phyloP scores from a whole-genome alignment of 2,113 vertebrate species.

The Solea senegalensis region DNA sequence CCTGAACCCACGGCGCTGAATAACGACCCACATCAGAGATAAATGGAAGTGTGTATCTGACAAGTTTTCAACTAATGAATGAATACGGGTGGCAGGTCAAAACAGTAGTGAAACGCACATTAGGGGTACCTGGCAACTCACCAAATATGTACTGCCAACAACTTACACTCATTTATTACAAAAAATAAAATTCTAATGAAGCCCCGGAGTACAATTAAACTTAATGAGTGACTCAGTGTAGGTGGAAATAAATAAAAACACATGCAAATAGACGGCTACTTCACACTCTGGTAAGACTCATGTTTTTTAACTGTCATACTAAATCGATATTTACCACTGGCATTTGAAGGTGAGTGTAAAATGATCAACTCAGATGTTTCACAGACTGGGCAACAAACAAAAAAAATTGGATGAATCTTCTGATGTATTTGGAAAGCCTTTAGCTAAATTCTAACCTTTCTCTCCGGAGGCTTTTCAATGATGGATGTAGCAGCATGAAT shows the following conservation, averaged over 20 bases:
- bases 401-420: constrained; percentile 16
- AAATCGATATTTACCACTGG: constrained; percentile 22
- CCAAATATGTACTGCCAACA: not conserved
- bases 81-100: constrained; percentile 19
- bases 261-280: not conserved
- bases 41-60: not conserved
- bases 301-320: not conserved
- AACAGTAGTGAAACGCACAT: constrained; percentile 5
- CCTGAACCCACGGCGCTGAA: not conserved
- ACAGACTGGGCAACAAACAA: constrained; percentile 10
- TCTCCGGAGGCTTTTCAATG: no score
- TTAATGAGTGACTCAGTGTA: not conserved
- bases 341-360: constrained; percentile 36
- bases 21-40: constrained; percentile 23
- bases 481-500: constrained; percentile 26
- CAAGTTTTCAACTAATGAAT: constrained; percentile 19
- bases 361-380: constrained; percentile 16
- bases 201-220: not conserved
- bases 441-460: constrained; percentile 50
- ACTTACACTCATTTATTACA: not conserved
- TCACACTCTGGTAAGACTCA: not conserved
- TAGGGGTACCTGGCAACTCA: not conserved
- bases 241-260: constrained; percentile 1
- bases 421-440: constrained; percentile 38
- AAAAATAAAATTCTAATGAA: constrained; percentile 24